Base-by-base conservation (phyloP, 2,113 vertebrate species). In the Motacilla tschutschensis region DNA sequence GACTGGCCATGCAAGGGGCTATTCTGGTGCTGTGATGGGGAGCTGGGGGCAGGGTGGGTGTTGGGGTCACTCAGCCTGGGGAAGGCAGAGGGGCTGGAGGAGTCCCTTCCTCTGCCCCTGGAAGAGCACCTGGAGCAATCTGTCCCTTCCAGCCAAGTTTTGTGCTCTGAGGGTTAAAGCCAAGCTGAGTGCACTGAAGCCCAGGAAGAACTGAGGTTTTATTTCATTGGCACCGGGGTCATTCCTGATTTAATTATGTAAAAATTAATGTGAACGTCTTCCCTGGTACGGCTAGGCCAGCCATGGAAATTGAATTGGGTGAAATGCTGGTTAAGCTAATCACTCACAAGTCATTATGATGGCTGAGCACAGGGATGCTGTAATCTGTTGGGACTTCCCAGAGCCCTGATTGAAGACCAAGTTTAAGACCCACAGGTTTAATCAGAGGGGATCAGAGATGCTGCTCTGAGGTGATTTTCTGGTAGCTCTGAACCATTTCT, bases 191-290 rank as follows among this genome's bases (percentile, higher is more conserved):
- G 1, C 47, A 11, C 25, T 65, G 77, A 54, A 62, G 79, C 73
- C 87, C 85, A 17, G 79, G 80, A 89, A 86, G 83, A 83, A 81
- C 1, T 65, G 90, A 87, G 71, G 77, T 90, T 94, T 95, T 94
- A 91, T 94, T 94, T 93, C 92, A 83, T 46, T 9, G 38, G 89
- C 91, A 82, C 63, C 0, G 0, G 94, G 90, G 93, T 95, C 93
- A 86, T 95, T 94, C 86, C 87, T 93, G 95, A 93, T 94, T 95
- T 95, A 94, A 95, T 95, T 94, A 94, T 80, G 77, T 87, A 94
- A 92, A 93, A 94, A 95, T 93, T 93, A 95, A 95, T 89, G 92
- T 65, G 89, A 91, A 51, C 26, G 64, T 89, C 93, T 93, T 71
- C 38, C 59, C 54, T 87, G 91, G 87, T 88, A 72, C 1, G 10